A percentile compares a stretch with the other conserved stretches of the same genome.
Conservation (phyloP, 2,888 invertebrate species). For the Calameuta idolon region DNA sequence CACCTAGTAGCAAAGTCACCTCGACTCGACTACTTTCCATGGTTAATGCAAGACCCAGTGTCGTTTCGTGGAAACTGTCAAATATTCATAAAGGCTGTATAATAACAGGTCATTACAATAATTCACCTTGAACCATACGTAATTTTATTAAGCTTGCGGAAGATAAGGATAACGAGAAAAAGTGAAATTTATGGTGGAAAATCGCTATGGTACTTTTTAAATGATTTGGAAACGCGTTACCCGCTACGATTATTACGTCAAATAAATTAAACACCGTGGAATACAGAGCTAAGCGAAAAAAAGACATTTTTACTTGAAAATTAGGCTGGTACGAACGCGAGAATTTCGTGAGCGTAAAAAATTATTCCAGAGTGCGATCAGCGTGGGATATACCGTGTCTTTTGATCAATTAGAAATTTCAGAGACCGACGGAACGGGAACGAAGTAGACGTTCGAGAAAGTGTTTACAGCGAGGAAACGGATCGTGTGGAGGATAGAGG, state of each 20-base stretch:
- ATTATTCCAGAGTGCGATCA: not conserved
- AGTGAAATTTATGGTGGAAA: not conserved
- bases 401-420: slow-evolving; percentile 40
- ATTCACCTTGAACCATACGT: no score
- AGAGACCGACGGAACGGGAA: slow-evolving; percentile 36
- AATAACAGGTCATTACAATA: not conserved
- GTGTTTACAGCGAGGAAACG: slow-evolving; percentile 57
- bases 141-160: not conserved
- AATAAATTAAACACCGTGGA: not conserved
- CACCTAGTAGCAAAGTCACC: not conserved
- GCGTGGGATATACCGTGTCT: not conserved
- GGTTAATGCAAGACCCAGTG: not conserved
- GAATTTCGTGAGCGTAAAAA: not conserved
- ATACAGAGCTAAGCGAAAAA: not conserved
- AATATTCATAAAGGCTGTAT: not conserved
- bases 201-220: not conserved
- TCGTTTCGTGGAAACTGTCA: not conserved
- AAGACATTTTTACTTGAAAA: not conserved
- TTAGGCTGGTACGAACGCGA: not conserved
- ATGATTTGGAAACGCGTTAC: not conserved
- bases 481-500: slow-evolving; percentile 56
- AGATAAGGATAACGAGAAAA: not conserved
- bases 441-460: slow-evolving; percentile 46
- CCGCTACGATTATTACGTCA: not conserved
- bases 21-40: not conserved